Conservation (phyloP, 2,113 vertebrate species). For the Asarcornis scutulata region DNA sequence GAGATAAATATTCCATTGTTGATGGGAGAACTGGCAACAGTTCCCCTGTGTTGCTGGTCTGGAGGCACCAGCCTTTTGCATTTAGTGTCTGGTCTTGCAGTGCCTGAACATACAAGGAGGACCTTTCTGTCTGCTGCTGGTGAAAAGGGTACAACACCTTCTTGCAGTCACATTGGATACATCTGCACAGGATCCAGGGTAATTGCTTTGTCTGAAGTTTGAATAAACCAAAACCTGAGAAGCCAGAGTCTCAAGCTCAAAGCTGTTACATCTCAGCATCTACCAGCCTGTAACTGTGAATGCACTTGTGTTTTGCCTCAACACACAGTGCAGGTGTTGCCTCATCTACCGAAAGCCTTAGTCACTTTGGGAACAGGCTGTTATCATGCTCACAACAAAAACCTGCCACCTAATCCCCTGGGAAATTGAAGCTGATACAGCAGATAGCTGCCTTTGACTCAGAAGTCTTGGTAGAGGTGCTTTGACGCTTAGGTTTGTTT, state of each 20-base stretch:
- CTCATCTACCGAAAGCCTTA: neutral
- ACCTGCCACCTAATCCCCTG: neutral
- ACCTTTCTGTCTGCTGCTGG: neutral
- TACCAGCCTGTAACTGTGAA: neutral
- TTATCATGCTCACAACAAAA: neutral
- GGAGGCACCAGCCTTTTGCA: neutral
- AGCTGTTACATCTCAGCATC: neutral
- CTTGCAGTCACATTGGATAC: neutral
- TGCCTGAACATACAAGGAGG: rapidly evolving
- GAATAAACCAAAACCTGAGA: rapidly evolving
- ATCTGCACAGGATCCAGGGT: neutral
- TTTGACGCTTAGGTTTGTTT: neutral
- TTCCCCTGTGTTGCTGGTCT: neutral
- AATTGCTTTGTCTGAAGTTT: neutral
- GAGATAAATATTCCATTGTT: neutral
- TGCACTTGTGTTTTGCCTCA: rapidly evolving
- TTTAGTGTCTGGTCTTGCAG: neutral
- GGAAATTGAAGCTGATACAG: neutral
- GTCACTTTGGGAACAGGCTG: neutral
- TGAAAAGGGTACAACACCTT: neutral
- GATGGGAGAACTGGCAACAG: neutral
- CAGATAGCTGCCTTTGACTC: neutral
- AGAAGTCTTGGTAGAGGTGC: neutral
- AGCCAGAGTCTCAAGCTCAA: neutral
- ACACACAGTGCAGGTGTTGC: neutral